Base-by-base conservation (phyloP, 2,888 invertebrate genomes). In the Acanthococcus lagerstroemiae region DNA sequence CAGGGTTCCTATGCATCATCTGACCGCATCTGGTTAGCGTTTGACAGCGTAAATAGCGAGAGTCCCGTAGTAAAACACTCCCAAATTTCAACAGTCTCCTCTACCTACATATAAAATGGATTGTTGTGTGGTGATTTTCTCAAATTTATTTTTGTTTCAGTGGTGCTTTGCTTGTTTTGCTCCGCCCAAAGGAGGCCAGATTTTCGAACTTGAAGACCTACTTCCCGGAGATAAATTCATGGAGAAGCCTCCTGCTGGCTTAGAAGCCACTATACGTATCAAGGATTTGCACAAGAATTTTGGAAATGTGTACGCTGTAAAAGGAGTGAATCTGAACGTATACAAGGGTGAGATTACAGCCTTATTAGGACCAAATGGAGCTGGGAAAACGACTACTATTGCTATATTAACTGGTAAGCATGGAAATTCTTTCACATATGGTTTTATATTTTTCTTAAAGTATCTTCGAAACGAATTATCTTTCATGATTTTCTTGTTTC, bases 361-460 rank as follows among this genome's bases (percentile, higher is more conserved):
- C 1, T 78, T 94, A 19, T 78, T 95, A 19, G 95, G 95, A 0
- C 90, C 90, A 75, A 91, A 91, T 74, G 91, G 91, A 7, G 91
- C 90, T 3, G 90, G 90, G 30, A 91, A 91, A 75, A 86, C 85
- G n/a, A 88, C 88, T 0, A 83, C 85, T 17, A 85, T 87, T 80
- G 83, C 83, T 17, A 85, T 88, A 72, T 80, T 88, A 0, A 85
- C 81, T 65, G 83, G 82, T 79, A 77, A 75, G 80, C 80, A 30
- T 9, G 15, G 37, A 30, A 15, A 9, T 30, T 30, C 37, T 9
- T 30, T 6, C 6, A 30, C 7, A 30, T 30, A 9, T 30, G n/a
- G n/a, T n/a, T n/a, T n/a, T n/a, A n/a, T n/a, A n/a, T n/a, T n/a
- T n/a, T n/a, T n/a, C n/a, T n/a, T n/a, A n/a, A n/a, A n/a, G n/a